phyloP scores from a whole-genome alignment of 2,888 invertebrate genomes.

The Ditula angustiorana region DNA sequence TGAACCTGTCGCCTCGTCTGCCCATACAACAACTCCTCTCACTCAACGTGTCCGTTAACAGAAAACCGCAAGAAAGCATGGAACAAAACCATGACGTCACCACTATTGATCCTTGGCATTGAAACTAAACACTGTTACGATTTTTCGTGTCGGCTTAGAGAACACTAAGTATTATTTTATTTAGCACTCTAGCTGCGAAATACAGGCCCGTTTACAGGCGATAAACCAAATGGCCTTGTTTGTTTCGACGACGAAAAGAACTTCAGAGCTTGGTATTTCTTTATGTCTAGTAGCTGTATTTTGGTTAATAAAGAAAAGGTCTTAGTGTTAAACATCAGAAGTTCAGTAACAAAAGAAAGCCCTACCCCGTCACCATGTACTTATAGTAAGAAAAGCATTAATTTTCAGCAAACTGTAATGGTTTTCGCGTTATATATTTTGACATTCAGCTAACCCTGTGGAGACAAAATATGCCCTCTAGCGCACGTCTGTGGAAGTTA shows the following conservation, averaged over 20 bases:
- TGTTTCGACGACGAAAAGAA: conserved; percentile 8
- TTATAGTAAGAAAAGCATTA: no score
- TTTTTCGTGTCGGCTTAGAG: conserved; percentile 11
- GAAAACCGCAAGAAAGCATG: conserved; percentile 80
- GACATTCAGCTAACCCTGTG: no score
- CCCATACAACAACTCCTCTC: conserved; percentile 84
- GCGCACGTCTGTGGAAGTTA: no score
- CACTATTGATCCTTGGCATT: conserved; percentile 70
- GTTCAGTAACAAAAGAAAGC: no score
- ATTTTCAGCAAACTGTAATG: no score
- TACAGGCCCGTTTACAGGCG: conserved; percentile 19
- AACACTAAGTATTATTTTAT: conserved; percentile 25
- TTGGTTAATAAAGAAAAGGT: background rate
- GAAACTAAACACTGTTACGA: conserved; percentile 42
- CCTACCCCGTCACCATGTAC: background rate
- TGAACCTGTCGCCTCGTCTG: conserved; percentile 87
- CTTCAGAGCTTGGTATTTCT: background rate
- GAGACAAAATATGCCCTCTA: no score
- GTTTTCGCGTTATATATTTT: no score
- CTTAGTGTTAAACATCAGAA: no score
- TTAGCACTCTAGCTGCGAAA: conserved; percentile 19
- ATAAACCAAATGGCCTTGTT: conserved; percentile 29
- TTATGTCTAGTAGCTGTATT: background rate
- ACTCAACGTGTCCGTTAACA: conserved; percentile 79
- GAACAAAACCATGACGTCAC: conserved; percentile 77